Conservation (phyloP, 2,888 invertebrate species). For the Synanthedon myopaeformis region DNA sequence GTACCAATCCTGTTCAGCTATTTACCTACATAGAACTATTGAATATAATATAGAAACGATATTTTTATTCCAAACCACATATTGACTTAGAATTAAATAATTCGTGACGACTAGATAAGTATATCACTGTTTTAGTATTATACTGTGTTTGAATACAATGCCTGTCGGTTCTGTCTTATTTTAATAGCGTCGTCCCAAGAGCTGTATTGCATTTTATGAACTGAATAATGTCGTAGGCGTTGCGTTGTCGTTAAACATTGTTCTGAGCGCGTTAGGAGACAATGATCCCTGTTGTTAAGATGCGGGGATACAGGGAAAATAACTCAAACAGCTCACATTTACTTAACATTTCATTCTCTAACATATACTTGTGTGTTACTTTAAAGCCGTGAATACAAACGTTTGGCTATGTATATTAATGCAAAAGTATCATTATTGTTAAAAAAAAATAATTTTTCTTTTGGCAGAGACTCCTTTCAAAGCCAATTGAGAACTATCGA, state of each 20-base stretch:
- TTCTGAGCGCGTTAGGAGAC: slow-evolving; percentile 11
- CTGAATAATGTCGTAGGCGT: slow-evolving; percentile 35
- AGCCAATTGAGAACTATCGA: too few species aligned
- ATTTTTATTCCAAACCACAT: too few species aligned
- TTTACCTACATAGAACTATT: too few species aligned
- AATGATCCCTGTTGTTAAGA: slow-evolving; percentile 18
- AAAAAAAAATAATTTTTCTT: too few species aligned
- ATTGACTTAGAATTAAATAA: neutral
- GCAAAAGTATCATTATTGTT: too few species aligned
- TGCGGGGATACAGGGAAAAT: slow-evolving; percentile 1
- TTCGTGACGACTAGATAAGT: too few species aligned
- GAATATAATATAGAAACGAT: too few species aligned
- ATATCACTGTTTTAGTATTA: neutral
- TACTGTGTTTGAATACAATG: slow-evolving; percentile 38
- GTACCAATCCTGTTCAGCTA: too few species aligned
- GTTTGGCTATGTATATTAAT: too few species aligned
- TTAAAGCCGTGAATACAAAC: too few species aligned
- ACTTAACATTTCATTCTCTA: neutral
- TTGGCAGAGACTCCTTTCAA: too few species aligned
- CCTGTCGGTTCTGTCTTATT: slow-evolving; percentile 40
- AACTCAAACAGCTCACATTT: neutral
- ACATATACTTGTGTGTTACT: too few species aligned
- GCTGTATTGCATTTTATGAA: slow-evolving; percentile 48
- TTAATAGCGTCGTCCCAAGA: slow-evolving; percentile 50
- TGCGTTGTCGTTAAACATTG: slow-evolving; percentile 25